Evolutionary conservation across 53 echinoderm and acorn worm genomes (phyloP).

Genomic region (Stichopus horrens): DNA sequence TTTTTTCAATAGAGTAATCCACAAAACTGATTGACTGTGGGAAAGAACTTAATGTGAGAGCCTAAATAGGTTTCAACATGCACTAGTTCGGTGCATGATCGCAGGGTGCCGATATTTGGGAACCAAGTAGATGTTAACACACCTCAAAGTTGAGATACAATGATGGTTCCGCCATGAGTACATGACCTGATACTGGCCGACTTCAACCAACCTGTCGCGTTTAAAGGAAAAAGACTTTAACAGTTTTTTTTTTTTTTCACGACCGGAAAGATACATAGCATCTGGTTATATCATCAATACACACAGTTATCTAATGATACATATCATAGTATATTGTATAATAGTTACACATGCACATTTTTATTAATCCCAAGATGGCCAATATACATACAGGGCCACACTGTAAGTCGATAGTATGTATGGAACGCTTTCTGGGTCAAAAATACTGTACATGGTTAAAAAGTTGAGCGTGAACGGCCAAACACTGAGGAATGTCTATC

Average conservation of each 20-base stretch:
- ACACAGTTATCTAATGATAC: background rate
- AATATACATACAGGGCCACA: background rate
- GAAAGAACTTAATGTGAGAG: no score
- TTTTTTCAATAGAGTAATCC: no score
- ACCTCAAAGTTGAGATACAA: no score
- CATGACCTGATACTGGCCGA: no score
- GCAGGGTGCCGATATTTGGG: no score
- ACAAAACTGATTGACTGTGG: no score
- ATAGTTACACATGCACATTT: background rate
- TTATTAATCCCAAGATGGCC: background rate
- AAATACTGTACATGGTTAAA: conserved; percentile 6
- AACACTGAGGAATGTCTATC: background rate
- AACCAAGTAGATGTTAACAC: no score
- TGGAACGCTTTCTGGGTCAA: conserved; percentile 10
- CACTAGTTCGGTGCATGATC: no score
- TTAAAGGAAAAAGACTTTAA: no score
- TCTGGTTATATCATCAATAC: background rate
- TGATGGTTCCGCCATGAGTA: no score
- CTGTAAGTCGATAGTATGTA: background rate
- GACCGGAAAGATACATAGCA: background rate
- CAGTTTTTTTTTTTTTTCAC: background rate
- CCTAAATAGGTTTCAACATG: no score
- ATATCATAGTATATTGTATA: background rate
- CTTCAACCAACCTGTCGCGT: no score
- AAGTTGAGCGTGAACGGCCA: background rate